phyloP scores from a whole-genome alignment of 1,140 invertebrate genomes.

The Bombus huntii region DNA sequence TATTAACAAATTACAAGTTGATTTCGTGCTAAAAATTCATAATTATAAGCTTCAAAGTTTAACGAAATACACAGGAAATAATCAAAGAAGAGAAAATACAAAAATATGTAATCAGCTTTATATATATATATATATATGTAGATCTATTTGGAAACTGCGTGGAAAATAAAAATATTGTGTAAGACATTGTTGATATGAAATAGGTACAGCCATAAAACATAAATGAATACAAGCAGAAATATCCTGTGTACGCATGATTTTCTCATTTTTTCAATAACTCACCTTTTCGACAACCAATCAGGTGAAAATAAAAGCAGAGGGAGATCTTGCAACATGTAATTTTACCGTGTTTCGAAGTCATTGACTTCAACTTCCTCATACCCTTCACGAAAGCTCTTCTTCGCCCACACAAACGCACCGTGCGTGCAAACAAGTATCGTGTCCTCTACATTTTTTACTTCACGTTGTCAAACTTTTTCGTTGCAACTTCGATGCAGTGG shows the following conservation, averaged over 20 bases:
- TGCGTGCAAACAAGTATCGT: neutral
- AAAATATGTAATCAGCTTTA: too few relatives aligned
- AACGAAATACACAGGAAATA: too few relatives aligned
- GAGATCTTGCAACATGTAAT: neutral
- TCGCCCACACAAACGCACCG: constrained; percentile 17
- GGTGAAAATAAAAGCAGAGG: neutral
- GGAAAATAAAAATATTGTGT: neutral
- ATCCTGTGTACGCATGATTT: neutral
- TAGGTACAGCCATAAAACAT: neutral
- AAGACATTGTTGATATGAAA: too few relatives aligned
- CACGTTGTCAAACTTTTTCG: neutral
- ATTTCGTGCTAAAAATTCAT: too few relatives aligned
- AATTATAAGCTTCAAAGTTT: too few relatives aligned
- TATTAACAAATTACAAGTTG: too few relatives aligned
- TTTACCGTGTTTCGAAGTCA: constrained; percentile 13
- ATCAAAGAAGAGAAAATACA: too few relatives aligned
- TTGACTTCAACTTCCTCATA: constrained; percentile 30
- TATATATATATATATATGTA: neutral
- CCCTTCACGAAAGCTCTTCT: constrained; percentile 1
- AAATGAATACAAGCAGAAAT: neutral
- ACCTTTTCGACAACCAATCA: constrained; percentile 5
- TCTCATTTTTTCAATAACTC: neutral
- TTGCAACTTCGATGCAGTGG: neutral
- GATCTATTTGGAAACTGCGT: neutral
- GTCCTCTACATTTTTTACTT: neutral